phyloP scores from a whole-genome alignment of 2,113 vertebrate species.

The Phaetusa simplex region DNA sequence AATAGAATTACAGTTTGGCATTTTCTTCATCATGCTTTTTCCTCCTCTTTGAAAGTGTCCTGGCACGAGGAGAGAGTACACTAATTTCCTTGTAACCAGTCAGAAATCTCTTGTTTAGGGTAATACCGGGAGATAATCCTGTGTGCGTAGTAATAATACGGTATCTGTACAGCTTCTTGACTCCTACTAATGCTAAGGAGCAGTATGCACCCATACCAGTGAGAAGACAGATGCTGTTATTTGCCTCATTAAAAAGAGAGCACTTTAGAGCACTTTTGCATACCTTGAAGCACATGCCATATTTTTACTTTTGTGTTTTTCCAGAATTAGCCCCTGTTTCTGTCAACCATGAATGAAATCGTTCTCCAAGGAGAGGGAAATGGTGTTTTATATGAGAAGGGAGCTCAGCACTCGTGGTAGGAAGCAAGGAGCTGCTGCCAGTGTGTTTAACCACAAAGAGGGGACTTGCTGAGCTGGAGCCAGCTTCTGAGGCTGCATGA shows the following conservation, averaged over 20 bases:
- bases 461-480: neutral
- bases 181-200: neutral
- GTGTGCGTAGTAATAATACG: rapidly evolving
- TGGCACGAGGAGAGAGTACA: neutral
- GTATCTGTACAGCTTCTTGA: neutral
- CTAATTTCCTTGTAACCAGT: neutral
- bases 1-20: neutral
- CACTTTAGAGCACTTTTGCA: neutral
- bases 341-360: neutral
- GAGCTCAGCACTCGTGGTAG: neutral
- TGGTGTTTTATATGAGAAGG: neutral
- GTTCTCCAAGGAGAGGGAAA: neutral
- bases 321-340: neutral
- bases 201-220: neutral
- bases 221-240: neutral
- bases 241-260: neutral
- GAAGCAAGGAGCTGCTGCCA: neutral
- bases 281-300: rapidly evolving
- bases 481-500: neutral
- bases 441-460: neutral
- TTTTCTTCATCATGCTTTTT: neutral
- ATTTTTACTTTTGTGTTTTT: neutral
- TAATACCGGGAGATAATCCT: neutral
- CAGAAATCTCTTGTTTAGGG: neutral
- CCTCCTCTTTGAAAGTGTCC: neutral